Evolutionary conservation across 2,113 vertebrate species (phyloP), one percentile per base, ranked within the genome.

Genomic region (Sinocyclocheilus anshuiensis): DNA sequence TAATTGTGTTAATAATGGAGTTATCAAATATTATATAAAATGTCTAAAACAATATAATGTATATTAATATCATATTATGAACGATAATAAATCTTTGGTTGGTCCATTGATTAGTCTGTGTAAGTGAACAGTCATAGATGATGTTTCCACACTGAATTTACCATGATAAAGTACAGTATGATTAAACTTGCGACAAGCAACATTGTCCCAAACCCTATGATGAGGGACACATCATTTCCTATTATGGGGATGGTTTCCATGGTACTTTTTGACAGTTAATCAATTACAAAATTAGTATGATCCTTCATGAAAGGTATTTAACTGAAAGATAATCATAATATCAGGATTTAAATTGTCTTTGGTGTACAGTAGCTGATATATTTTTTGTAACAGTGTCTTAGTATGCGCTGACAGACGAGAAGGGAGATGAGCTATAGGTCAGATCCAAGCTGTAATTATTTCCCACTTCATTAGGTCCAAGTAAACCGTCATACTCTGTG

Each of bases 391-490:
- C 88, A 92, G 90, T 87, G 88, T 81, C 89, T 87, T 89, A 89
- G 88, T 92, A 90, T 89, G 88, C 50, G 11, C 86, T 45, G 33
- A 77, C 81, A 59, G 13, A 85, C 78, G 72, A 78, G 90, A 94
- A 93, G 91, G 90, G 91, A 94, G 93, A 91, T 92, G 92, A 88
- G 91, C 91, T 92, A 93, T 91, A 91, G 94, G 94, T 94, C 94
- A 94, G 91, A 90, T 90, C 89, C 87, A 90, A 91, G 91, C 92
- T 94, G 93, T 95, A 95, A 95, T 95, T 94, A 94, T 94, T 94
- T 94, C 92, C 92, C 93, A 94, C 94, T 95, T 95, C 94, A 94
- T 95, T 95, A 95, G 92, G 92, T 94, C 91, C 91, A 87, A 93
- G 93, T 93, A 95, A 94, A 95, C 93, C 92, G 91, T 94, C 92